Percentiles rank a stretch among this genome's conserved stretches.
Conservation (phyloP, 1,140 invertebrate genomes). For the Piezodorus guildinii region DNA sequence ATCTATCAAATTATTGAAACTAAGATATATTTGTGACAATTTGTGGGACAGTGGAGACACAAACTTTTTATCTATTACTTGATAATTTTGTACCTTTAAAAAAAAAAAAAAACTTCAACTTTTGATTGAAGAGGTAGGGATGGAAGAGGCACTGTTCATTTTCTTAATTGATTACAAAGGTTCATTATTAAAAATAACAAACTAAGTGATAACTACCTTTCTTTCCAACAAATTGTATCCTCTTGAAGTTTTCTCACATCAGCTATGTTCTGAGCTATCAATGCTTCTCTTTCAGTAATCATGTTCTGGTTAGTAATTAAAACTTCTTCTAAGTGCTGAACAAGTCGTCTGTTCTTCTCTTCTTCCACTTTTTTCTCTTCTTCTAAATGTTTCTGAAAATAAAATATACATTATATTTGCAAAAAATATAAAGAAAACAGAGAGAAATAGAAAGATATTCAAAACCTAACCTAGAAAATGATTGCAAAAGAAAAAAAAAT, state of each 20-base stretch:
- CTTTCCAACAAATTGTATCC: constrained; percentile 28
- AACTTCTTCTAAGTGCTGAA: constrained; percentile 26
- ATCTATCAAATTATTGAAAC: too few species aligned
- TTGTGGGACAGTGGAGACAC: too few species aligned
- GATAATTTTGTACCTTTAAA: too few species aligned
- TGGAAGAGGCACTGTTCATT: neutral
- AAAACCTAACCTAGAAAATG: too few species aligned
- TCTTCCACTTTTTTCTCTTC: constrained; percentile 23
- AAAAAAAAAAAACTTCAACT: neutral
- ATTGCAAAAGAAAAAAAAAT: too few species aligned
- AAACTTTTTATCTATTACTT: too few species aligned
- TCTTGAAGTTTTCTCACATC: constrained; percentile 28
- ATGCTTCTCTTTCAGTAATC: constrained; percentile 24
- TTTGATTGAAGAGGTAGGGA: neutral
- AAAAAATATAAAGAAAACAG: neutral
- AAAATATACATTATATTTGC: constrained; percentile 1
- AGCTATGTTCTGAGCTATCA: constrained; percentile 27
- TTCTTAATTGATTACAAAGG: too few species aligned
- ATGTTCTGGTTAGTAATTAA: constrained; percentile 23
- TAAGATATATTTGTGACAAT: too few species aligned
- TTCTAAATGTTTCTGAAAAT: constrained; percentile 21
- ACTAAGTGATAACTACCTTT: constrained; percentile 18
- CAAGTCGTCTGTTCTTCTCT: constrained; percentile 24
- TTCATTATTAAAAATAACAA: too few species aligned
- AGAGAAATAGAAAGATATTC: neutral